Evolutionary conservation across 2,797 vertebrate genomes (phyloP).

Genomic region (Scomberomorus guttatus): DNA sequence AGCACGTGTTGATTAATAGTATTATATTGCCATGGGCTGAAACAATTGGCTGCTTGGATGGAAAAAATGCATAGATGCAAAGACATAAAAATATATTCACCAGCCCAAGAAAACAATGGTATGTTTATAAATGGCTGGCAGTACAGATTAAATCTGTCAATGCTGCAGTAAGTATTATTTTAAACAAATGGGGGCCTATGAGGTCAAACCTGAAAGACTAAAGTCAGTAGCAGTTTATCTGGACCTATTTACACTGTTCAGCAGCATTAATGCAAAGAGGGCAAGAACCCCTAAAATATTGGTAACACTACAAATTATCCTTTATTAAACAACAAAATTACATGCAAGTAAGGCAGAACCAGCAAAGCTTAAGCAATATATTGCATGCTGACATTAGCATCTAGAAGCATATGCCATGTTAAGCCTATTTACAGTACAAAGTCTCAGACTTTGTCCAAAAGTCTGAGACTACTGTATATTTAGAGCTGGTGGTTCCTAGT

Average conservation of each 20-base stretch:
- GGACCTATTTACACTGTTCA: conserved; percentile 2
- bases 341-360: conserved; percentile 20
- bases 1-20: not conserved
- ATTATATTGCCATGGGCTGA: not conserved
- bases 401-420: conserved; percentile 40
- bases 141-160: not conserved
- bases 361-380: conserved; percentile 5
- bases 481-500: conserved; percentile 40
- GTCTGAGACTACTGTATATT: no score
- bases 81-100: not conserved
- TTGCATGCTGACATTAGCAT: conserved; percentile 22
- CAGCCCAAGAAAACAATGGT: conserved; percentile 4
- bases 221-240: not conserved
- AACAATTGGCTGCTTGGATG: not conserved
- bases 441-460: no score
- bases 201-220: not conserved
- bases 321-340: not conserved
- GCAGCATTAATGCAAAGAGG: not conserved
- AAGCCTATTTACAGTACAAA: conserved; percentile 4
- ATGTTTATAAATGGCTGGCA: not conserved
- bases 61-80: not conserved
- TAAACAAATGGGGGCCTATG: not conserved
- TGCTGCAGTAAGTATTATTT: not conserved
- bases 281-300: not conserved
- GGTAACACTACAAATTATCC: conserved; percentile 5